A percentile compares a stretch with the other conserved stretches of the same genome.
Conservation (phyloP, 2,888 invertebrate genomes). For the Noctua comes region DNA sequence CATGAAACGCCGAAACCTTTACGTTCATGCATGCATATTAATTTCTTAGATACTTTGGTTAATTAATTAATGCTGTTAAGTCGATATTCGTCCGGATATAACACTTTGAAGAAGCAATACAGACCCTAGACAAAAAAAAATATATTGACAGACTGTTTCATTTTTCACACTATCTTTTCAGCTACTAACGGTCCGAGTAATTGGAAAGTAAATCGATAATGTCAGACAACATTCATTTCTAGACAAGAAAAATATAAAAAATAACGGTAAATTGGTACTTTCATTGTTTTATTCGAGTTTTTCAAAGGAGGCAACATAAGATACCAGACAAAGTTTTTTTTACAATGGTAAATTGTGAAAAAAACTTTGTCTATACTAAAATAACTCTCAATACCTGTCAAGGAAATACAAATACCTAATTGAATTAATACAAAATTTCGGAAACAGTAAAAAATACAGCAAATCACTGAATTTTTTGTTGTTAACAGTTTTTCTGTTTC, state of each 20-base stretch:
- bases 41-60: constrained; percentile 13
- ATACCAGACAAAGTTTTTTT: neutral
- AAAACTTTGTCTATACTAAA: constrained; percentile 33
- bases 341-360: neutral
- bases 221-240: neutral
- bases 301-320: neutral
- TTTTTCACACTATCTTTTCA: constrained; percentile 10
- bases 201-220: constrained; percentile 16
- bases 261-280: too few species aligned
- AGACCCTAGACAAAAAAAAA: neutral
- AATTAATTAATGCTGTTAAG: constrained; percentile 25
- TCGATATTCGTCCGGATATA: neutral
- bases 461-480: constrained; percentile 69
- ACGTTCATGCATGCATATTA: constrained; percentile 39
- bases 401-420: constrained; percentile 68
- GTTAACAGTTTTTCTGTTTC: constrained; percentile 40
- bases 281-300: neutral
- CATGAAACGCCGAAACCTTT: constrained; percentile 53
- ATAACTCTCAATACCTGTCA: constrained; percentile 46
- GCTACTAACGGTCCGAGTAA: neutral
- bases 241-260: neutral
- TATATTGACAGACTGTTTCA: too few species aligned
- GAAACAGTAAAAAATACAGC: constrained; percentile 68
- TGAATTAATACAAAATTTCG: constrained; percentile 68
- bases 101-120: neutral